Evolutionary conservation across 2,888 invertebrate genomes (phyloP).

Genomic region (Perithous albicinctus): DNA sequence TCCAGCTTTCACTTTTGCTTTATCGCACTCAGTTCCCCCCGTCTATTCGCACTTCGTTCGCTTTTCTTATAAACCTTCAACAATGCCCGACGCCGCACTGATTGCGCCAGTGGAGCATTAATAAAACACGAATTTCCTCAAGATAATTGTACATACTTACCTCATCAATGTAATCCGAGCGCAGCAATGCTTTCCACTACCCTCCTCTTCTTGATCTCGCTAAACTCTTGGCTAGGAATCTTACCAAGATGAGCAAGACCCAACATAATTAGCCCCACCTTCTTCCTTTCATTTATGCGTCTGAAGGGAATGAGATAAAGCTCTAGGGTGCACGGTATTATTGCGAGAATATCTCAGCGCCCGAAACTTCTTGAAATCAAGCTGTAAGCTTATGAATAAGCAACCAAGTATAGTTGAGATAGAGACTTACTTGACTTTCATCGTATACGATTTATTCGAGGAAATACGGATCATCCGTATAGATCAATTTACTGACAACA

Average conservation of each 20-base stretch:
- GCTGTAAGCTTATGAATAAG: slow-evolving; percentile 22
- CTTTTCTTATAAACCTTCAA: background rate
- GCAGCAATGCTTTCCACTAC: slow-evolving; percentile 16
- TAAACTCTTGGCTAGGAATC: slow-evolving; percentile 58
- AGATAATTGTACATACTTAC: slow-evolving; percentile 53
- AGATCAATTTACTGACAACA: background rate
- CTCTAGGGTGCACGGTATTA: slow-evolving; percentile 42
- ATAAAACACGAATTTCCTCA: slow-evolving; percentile 58
- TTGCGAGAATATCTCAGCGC: slow-evolving; percentile 26
- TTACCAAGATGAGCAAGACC: slow-evolving; percentile 54
- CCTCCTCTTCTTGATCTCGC: slow-evolving; percentile 32
- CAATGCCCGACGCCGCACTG: background rate
- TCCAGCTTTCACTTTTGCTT: slow-evolving; percentile 27
- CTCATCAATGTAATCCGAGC: slow-evolving; percentile 66
- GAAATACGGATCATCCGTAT: background rate
- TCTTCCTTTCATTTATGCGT: slow-evolving; percentile 7
- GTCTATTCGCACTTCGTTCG: slow-evolving; percentile 25
- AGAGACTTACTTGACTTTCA: background rate
- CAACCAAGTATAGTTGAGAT: background rate
- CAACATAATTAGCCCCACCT: slow-evolving; percentile 47
- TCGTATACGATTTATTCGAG: background rate
- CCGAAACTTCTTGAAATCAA: slow-evolving; percentile 47
- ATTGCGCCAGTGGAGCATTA: slow-evolving; percentile 17
- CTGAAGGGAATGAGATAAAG: slow-evolving; percentile 40
- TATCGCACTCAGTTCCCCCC: background rate